Evolutionary conservation across 2,113 vertebrate genomes (phyloP), one percentile per base, ranked within the genome.

Genomic region (Corydoras sp.): DNA sequence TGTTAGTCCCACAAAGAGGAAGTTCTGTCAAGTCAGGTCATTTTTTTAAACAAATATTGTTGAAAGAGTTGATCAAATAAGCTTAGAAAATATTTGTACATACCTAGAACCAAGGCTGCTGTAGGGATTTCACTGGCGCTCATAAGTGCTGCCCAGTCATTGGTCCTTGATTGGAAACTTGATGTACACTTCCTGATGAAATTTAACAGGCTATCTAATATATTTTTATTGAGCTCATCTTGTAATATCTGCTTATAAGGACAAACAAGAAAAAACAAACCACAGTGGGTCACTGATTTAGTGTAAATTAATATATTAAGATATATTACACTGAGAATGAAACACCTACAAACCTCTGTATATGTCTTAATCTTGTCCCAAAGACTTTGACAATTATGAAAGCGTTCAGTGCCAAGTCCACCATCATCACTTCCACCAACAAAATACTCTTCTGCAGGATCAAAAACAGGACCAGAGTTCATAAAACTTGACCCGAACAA

Each of bases 91-190:
- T 15, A 48, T n/a, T 18, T 14, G 68, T 80, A 51, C 75, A 56
- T 72, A 93, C 97, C 96, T 53, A 97, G 88, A 65, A 96, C 77
- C 58, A 98, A 87, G 65, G 95, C 95, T 35, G 97, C 97, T 49
- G 94, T 89, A 73, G 94, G 96, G 72, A 98, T 97, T 88, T 99
- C 97, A 74, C 81, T 92, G 74, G 88, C 89, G 73, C 92, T 92
- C 92, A 94, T 90, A 62, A 67, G 86, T 64, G 80, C 89, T 13
- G 85, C 80, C 95, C 94, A 97, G 76, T 91, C 82, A 76, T 80
- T 81, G 58, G 81, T 83, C 74, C 86, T 87, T 66, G 86, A 85
- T 49, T 81, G 88, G 74, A 88, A 87, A 2, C 78, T 83, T 54
- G 81, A 84, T 18, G 90, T 88, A 62, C 89, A 92, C 43, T 84